A percentile compares a stretch with the other conserved stretches of the same genome.
phyloP scores from a whole-genome alignment of 2,888 invertebrate species.

The Odontocolon sp. region DNA sequence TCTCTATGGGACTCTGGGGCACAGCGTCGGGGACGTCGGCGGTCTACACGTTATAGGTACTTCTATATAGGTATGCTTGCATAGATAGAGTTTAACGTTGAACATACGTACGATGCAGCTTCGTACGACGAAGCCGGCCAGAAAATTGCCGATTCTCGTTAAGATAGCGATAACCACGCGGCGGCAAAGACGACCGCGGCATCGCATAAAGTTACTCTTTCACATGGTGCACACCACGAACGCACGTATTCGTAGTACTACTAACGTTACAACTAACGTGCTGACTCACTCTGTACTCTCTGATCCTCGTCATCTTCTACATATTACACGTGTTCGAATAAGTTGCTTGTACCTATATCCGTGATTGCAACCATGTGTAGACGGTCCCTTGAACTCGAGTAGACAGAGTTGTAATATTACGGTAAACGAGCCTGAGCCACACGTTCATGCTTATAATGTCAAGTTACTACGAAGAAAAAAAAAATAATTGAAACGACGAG shows the following conservation, averaged over 20 bases:
- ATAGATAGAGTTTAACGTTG: no score
- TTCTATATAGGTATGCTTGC: no score
- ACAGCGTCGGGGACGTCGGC: constrained; percentile 11
- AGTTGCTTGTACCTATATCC: not conserved
- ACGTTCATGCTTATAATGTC: constrained; percentile 23
- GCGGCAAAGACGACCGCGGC: constrained; percentile 61
- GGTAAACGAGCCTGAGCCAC: constrained; percentile 20
- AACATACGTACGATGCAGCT: no score
- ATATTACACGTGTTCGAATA: constrained; percentile 29
- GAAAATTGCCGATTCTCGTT: constrained; percentile 77
- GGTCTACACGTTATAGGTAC: constrained; percentile 32
- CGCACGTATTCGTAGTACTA: constrained; percentile 46
- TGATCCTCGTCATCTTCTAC: constrained; percentile 38
- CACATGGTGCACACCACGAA: constrained; percentile 25
- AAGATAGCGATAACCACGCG: constrained; percentile 73
- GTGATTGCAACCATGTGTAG: not conserved
- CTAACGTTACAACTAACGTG: constrained; percentile 22
- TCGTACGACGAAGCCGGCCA: constrained; percentile 61
- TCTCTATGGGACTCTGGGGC: constrained; percentile 5
- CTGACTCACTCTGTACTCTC: constrained; percentile 31
- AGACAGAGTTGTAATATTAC: constrained; percentile 27
- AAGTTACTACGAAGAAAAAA: not conserved
- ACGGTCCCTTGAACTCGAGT: not conserved
- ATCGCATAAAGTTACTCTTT: constrained; percentile 61
- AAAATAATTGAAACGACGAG: no score